A percentile compares a stretch with the other conserved stretches of the same genome.
Evolutionary conservation across 2,113 vertebrate genomes (phyloP).

Genomic region (Grus americana): DNA sequence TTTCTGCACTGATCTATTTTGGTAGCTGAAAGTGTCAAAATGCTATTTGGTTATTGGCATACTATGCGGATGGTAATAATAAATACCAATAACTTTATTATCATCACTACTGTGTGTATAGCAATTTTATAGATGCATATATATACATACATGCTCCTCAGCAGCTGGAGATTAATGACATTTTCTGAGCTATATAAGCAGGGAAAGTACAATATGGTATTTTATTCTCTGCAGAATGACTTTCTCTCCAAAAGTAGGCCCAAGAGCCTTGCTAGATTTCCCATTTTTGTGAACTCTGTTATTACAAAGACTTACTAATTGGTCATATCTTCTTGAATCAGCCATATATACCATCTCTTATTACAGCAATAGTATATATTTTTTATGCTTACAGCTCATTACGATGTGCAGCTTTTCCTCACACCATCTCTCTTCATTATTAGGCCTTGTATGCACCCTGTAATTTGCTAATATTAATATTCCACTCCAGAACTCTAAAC

Average conservation of each 20-base stretch:
- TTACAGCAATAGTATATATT: background rate
- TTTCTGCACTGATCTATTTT: background rate
- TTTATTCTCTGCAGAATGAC: background rate
- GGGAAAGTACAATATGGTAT: background rate
- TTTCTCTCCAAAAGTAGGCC: background rate
- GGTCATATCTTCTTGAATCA: slow-evolving; percentile 12
- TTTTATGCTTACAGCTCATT: background rate
- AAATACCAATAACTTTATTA: background rate
- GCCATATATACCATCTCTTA: background rate
- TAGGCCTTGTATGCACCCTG: background rate
- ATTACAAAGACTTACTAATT: background rate
- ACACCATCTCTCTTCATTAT: background rate
- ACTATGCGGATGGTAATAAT: background rate
- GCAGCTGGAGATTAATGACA: background rate
- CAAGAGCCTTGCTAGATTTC: background rate
- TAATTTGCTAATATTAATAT: background rate
- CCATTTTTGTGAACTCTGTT: background rate
- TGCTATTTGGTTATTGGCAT: background rate
- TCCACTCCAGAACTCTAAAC: background rate
- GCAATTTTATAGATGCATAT: background rate
- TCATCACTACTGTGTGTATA: background rate
- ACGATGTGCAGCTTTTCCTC: background rate
- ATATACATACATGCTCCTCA: background rate
- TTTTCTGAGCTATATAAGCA: background rate
- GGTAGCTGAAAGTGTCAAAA: background rate